phyloP scores from a whole-genome alignment of 2,888 invertebrate genomes.

The Atrina japonica region DNA sequence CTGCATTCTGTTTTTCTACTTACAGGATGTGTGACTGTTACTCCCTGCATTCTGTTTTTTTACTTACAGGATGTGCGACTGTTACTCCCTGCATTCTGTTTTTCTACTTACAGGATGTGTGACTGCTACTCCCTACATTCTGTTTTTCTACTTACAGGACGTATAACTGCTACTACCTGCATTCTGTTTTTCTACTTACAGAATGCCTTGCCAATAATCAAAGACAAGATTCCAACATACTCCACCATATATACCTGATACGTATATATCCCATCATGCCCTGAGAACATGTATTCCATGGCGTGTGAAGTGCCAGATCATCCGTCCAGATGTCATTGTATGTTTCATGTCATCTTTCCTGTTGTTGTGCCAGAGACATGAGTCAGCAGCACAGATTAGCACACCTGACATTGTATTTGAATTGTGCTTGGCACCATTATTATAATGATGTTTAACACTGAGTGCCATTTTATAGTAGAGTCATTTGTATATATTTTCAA shows the following conservation, averaged over 20 bases:
- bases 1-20: too few relatives aligned
- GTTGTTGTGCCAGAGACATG: background rate
- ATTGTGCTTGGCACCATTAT: background rate
- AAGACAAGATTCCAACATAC: constrained; percentile 79
- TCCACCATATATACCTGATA: constrained; percentile 68
- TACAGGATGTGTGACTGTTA: too few relatives aligned
- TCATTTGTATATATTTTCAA: too few relatives aligned
- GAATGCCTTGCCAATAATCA: constrained; percentile 76
- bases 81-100: too few relatives aligned
- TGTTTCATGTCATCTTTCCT: background rate
- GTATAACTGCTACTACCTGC: too few relatives aligned
- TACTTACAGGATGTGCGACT: too few relatives aligned
- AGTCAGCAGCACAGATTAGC: background rate
- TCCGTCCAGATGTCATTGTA: background rate
- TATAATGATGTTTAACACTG: background rate
- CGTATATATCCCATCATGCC: constrained; percentile 1
- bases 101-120: too few relatives aligned
- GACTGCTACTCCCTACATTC: too few relatives aligned
- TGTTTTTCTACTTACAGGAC: too few relatives aligned
- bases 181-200: constrained; percentile 51
- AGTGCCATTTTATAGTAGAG: background rate
- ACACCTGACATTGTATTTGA: background rate
- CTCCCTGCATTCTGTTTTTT: too few relatives aligned
- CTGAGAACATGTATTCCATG: too few relatives aligned
- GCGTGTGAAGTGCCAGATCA: too few relatives aligned